Percentiles rank a stretch among this genome's conserved stretches.
These are phyloP conservation scores for Microlaimidae sp. DNA, from an alignment of 2,888 invertebrate species.

Conservation along the genomic window DNA sequence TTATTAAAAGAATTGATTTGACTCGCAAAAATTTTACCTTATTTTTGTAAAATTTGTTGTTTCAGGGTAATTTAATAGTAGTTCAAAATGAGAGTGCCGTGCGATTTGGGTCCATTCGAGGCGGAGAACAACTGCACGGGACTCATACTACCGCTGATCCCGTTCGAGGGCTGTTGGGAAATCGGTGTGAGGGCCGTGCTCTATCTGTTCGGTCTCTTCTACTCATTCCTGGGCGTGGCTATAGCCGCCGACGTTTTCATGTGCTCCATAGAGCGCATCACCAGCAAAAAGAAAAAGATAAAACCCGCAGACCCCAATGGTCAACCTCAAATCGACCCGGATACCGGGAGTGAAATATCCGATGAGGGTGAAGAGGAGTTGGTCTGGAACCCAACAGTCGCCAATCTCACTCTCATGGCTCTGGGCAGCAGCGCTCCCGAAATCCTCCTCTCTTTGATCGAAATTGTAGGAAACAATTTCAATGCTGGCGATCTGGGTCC, in stretches of 20 bases:
- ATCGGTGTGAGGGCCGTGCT: slow-evolving; percentile 35
- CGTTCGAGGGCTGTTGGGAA: too few relatives aligned
- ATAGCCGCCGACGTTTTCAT: slow-evolving; percentile 48
- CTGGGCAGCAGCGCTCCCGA: slow-evolving; percentile 46
- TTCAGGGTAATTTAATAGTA: too few relatives aligned
- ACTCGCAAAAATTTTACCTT: too few relatives aligned
- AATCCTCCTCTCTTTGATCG: slow-evolving; percentile 44
- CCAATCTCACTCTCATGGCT: slow-evolving; percentile 46
- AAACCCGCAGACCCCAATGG: slow-evolving; percentile 17
- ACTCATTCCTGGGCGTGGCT: slow-evolving; percentile 46
- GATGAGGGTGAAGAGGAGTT: slow-evolving; percentile 49
- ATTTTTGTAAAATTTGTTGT: too few relatives aligned
- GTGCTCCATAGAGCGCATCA: slow-evolving; percentile 46
- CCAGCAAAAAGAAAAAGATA: slow-evolving; percentile 42
- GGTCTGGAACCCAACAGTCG: slow-evolving; percentile 46
- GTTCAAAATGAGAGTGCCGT: too few relatives aligned
- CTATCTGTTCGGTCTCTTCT: slow-evolving; percentile 43
- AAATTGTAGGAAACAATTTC: slow-evolving; percentile 45
- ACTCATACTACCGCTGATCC: too few relatives aligned
- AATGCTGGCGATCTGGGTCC: slow-evolving; percentile 44
- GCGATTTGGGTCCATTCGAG: too few relatives aligned
- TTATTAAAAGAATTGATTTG: too few relatives aligned
- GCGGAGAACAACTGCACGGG: too few relatives aligned
- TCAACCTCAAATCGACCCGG: slow-evolving; percentile 11
- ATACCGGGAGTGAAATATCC: slow-evolving; percentile 40